Base-by-base conservation (phyloP, 2,888 invertebrate genomes). In the Lydus trimaculatus region DNA sequence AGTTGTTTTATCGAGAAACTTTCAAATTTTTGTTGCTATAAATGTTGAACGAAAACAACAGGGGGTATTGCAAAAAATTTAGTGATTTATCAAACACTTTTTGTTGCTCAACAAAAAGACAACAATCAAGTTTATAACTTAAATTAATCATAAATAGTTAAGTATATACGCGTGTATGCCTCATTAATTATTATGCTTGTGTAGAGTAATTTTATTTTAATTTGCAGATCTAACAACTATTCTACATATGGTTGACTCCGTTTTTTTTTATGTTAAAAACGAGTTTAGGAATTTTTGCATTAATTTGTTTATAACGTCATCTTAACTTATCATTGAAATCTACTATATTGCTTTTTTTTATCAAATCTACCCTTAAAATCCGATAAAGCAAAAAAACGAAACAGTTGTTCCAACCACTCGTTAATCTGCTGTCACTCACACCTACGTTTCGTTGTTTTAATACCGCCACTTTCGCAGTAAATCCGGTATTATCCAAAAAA, bases 151-250 rank as follows among this genome's bases (percentile, higher is more conserved):
- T 20, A 48, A 48, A 48, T 48, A 17, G 48, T 20, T 48, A 43
- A 39, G 39, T n/a, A n/a, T 39, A 20, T 17, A 5, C 17, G 20
- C 25, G 13, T 56, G 15, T 63, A 59, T 33, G 28, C 31, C 59
- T 59, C 63, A 63, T 67, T 67, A 67, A 67, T 67, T 60, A 63
- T 59, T 23, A 60, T 23, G 52, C 56, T 11, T 56, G 67, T 58
- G 52, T 23, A 63, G 60, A 25, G 25, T 56, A 56, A 56, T 13
- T 13, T 56, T 23, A 11, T 20, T 48, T 20, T 20, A 2, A 0
- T 20, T 56, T 56, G 13, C 15, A 23, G 9, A 2, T 52, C 8
- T 8, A 43, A 43, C 48, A 9, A 17, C 48, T 20, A 2, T 9
- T 48, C 48, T 48, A 25, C 13, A 25, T 25, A 56, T 13, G 13